A percentile compares a stretch with the other conserved stretches of the same genome.
Evolutionary conservation across 2,888 invertebrate genomes (phyloP).

Genomic region (Volucella inflata): DNA sequence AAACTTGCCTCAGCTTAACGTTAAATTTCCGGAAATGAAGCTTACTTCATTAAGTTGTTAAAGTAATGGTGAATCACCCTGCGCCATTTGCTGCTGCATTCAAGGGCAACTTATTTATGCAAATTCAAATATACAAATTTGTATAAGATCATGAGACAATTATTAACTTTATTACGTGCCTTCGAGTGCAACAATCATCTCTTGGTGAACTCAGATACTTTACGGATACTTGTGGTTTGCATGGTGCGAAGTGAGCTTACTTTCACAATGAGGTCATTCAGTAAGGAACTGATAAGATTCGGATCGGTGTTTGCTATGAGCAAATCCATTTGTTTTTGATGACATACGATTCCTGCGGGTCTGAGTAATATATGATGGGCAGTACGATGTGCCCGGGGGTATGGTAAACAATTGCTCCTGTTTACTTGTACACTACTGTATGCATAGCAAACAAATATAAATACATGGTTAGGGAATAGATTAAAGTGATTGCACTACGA

Average conservation of each 20-base stretch:
- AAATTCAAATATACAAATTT: no score
- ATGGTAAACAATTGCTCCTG: slow-evolving; percentile 22
- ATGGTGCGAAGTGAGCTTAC: not conserved
- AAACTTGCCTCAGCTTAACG: not conserved
- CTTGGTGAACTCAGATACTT: not conserved
- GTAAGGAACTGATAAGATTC: slow-evolving; percentile 39
- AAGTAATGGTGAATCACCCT: slow-evolving; percentile 23
- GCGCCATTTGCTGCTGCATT: slow-evolving; percentile 7
- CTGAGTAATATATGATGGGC: slow-evolving; percentile 26
- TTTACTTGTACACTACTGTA: slow-evolving; percentile 22
- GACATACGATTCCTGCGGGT: slow-evolving; percentile 10
- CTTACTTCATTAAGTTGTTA: slow-evolving; percentile 31
- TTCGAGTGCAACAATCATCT: slow-evolving; percentile 27
- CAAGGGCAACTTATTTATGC: not conserved
- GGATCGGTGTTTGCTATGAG: slow-evolving; percentile 34
- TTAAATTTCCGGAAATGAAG: slow-evolving; percentile 9
- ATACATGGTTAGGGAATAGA: not conserved
- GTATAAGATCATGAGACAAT: no score
- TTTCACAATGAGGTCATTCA: slow-evolving; percentile 58
- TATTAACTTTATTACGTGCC: slow-evolving; percentile 6
- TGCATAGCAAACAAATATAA: slow-evolving; percentile 36
- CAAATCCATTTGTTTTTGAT: slow-evolving; percentile 39
- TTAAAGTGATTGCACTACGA: slow-evolving; percentile 1
- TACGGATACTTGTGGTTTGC: slow-evolving; percentile 22
- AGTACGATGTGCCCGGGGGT: slow-evolving; percentile 18